phyloP scores from a whole-genome alignment of 2,797 vertebrate genomes.

The Dendrocincla tyrannina region DNA sequence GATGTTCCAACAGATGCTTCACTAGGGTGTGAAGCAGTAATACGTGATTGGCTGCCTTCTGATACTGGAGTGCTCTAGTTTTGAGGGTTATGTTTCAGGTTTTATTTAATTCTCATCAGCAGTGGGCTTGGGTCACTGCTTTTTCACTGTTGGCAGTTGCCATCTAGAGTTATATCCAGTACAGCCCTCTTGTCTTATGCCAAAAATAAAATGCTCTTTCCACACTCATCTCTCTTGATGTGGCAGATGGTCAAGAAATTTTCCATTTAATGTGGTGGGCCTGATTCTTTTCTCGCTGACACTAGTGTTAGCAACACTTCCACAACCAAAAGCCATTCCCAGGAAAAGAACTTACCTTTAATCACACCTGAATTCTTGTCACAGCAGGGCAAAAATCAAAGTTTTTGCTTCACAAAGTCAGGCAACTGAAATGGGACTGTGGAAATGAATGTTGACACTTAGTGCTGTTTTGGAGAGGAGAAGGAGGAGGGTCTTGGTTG shows the following conservation, averaged over 20 bases:
- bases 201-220: constrained; percentile 34
- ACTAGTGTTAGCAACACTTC: constrained; percentile 1
- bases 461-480: background rate
- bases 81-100: background rate
- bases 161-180: background rate
- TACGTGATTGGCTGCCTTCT: background rate
- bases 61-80: background rate
- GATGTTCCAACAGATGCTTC: background rate
- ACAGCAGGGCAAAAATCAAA: background rate
- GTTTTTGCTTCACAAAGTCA: background rate
- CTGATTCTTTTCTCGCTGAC: constrained; percentile 23
- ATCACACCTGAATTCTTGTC: background rate
- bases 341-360: background rate
- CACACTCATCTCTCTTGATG: background rate
- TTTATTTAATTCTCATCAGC: background rate
- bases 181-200: background rate
- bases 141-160: background rate
- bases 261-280: constrained; percentile 29
- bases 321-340: background rate
- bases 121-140: background rate
- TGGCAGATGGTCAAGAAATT: background rate
- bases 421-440: constrained; percentile 36
- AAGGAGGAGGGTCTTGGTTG: background rate
- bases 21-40: background rate
- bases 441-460: constrained; percentile 9